phyloP scores from a whole-genome alignment of 2,113 vertebrate genomes.

The Nibea albiflora region DNA sequence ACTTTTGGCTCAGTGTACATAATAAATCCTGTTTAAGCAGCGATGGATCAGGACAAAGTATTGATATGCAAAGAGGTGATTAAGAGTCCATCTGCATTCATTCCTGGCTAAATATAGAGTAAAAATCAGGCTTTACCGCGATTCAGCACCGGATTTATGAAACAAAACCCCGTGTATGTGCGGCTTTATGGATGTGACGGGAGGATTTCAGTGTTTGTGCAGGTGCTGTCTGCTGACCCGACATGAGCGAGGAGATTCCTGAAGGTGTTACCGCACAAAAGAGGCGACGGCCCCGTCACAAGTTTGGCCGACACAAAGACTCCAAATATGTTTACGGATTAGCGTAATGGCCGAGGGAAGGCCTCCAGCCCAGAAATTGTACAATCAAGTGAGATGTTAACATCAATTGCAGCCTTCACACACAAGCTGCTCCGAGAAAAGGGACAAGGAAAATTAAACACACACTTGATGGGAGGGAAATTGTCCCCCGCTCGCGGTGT shows the following conservation, averaged over 20 bases:
- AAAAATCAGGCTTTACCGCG: neutral
- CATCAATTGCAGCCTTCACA: constrained; percentile 77
- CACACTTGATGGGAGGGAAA: constrained; percentile 80
- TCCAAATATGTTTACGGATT: constrained; percentile 20
- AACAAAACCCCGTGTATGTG: neutral
- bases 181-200: neutral
- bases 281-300: neutral
- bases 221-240: neutral
- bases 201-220: neutral
- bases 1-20: neutral
- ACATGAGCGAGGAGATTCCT: neutral
- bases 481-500: constrained; percentile 70
- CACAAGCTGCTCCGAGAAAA: constrained; percentile 40
- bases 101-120: neutral
- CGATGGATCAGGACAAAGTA: neutral
- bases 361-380: constrained; percentile 43
- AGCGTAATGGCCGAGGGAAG: constrained; percentile 27
- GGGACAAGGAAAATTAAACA: constrained; percentile 78
- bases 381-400: constrained; percentile 79
- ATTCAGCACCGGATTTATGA: neutral
- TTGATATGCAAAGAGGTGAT: neutral
- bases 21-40: neutral
- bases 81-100: neutral
- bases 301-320: constrained; percentile 12
- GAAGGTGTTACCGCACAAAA: neutral